phyloP scores from a whole-genome alignment of 2,113 vertebrate species.

The Periophthalmus modestus region DNA sequence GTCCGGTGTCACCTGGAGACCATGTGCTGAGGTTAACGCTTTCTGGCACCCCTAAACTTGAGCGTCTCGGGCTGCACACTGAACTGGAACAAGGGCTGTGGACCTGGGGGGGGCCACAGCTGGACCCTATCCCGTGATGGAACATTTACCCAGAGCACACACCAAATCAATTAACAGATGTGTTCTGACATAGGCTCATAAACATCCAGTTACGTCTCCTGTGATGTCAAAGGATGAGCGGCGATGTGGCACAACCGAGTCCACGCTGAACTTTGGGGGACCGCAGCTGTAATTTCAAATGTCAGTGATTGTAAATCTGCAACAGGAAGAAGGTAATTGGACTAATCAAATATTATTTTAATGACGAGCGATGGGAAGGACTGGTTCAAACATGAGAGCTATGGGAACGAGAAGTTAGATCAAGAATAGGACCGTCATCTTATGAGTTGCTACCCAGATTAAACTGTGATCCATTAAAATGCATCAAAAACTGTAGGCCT shows the following conservation, averaged over 20 bases:
- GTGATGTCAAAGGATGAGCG: conserved; percentile 12
- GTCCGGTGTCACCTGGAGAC: conserved; percentile 61
- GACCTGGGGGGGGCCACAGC: conserved; percentile 58
- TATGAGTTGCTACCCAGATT: background rate
- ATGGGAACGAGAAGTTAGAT: conserved; percentile 5
- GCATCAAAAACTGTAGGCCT: too few relatives aligned
- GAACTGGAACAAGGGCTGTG: conserved; percentile 52
- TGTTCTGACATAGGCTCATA: conserved; percentile 50
- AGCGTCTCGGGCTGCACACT: conserved; percentile 47
- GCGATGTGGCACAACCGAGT: conserved; percentile 10
- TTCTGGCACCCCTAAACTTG: conserved; percentile 63
- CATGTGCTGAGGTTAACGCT: conserved; percentile 68
- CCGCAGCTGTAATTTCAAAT: conserved; percentile 52
- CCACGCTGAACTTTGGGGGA: conserved; percentile 24
- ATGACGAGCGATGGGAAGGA: conserved; percentile 38
- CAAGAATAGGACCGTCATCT: background rate
- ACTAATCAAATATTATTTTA: conserved; percentile 59
- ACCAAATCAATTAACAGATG: conserved; percentile 58
- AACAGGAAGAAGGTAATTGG: conserved; percentile 55
- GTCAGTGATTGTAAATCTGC: conserved; percentile 53
- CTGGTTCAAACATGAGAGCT: conserved; percentile 10
- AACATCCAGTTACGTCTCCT: conserved; percentile 36
- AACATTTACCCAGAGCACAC: conserved; percentile 48
- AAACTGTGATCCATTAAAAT: background rate
- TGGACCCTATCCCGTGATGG: conserved; percentile 59